Conservation (phyloP, 2,113 vertebrate species). For the Pelodiscus sinensis region DNA sequence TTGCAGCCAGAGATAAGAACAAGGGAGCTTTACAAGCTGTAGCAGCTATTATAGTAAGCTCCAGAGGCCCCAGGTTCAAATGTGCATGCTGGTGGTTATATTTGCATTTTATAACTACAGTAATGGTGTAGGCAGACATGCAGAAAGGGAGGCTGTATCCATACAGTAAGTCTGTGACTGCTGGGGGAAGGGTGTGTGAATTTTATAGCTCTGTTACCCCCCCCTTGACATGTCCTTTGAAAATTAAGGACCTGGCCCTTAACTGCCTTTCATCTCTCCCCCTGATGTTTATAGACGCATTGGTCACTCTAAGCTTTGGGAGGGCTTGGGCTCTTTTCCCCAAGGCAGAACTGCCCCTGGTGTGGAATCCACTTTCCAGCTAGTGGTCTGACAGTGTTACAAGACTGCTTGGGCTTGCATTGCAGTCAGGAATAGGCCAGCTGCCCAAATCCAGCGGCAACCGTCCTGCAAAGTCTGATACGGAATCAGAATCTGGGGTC, state of each 20-base stretch:
- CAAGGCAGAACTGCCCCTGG: not conserved
- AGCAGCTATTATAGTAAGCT: too few species aligned
- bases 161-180: not conserved
- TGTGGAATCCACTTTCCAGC: fast-evolving
- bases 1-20: too few species aligned
- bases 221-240: not conserved
- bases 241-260: not conserved
- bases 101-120: not conserved
- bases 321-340: not conserved
- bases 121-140: not conserved
- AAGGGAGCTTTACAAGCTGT: too few species aligned
- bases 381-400: too few species aligned
- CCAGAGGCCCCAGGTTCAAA: too few species aligned
- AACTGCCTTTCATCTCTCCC: too few species aligned
- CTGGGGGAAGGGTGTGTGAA: not conserved
- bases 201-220: not conserved
- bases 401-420: not conserved
- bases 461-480: fast-evolving
- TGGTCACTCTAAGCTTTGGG: fast-evolving
- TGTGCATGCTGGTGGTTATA: too few species aligned
- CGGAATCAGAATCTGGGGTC: constrained; percentile 9
- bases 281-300: not conserved
- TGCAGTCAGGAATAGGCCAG: not conserved
- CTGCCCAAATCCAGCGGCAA: not conserved
- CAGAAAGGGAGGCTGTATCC: not conserved